Conservation (phyloP, 2,113 vertebrate species). For the Cyanoramphus novaezelandiae region DNA sequence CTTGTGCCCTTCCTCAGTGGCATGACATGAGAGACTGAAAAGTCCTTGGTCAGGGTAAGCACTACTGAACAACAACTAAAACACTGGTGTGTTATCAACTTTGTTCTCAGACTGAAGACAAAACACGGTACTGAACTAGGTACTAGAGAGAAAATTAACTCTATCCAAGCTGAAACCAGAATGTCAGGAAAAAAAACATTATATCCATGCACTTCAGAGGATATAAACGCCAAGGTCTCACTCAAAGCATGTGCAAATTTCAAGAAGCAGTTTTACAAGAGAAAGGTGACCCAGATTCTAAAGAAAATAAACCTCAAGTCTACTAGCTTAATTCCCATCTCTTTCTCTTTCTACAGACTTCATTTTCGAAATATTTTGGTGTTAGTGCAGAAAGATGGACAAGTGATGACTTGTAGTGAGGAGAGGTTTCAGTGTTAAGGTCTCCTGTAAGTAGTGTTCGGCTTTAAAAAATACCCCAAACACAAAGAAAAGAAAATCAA, state of each 20-base stretch:
- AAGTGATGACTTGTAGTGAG: neutral
- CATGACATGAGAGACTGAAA: neutral
- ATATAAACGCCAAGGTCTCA: neutral
- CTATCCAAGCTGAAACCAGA: neutral
- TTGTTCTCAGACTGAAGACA: neutral
- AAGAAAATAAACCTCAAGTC: neutral
- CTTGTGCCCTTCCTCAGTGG: neutral
- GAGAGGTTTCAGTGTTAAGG: neutral
- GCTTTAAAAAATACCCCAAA: neutral
- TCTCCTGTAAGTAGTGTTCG: neutral
- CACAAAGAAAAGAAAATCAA: fast-evolving
- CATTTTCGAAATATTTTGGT: neutral
- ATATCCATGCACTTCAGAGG: neutral
- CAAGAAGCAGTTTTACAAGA: neutral
- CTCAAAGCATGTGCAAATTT: neutral
- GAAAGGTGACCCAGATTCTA: neutral
- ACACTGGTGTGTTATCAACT: neutral
- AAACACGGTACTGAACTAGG: neutral
- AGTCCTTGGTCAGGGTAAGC: neutral
- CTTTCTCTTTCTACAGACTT: neutral
- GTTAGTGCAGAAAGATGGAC: neutral
- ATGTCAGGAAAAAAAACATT: fast-evolving
- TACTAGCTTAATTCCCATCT: neutral
- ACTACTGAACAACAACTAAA: neutral
- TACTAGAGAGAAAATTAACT: neutral